Base-by-base conservation (phyloP, 2,113 vertebrate genomes). In the Onychorhynchus coronatus region DNA sequence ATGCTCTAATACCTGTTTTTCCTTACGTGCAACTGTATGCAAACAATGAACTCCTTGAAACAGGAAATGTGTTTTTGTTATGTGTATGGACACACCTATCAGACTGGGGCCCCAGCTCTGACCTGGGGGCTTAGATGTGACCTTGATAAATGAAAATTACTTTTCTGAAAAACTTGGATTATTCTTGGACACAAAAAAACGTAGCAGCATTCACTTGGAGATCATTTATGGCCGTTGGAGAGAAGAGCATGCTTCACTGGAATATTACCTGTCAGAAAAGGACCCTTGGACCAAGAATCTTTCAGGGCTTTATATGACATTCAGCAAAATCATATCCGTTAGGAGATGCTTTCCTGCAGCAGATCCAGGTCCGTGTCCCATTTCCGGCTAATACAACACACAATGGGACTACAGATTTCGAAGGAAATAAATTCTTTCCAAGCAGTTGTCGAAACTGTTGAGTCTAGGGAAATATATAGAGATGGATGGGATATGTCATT, bases 391-490 rank as follows among this genome's bases (percentile, higher is more conserved):
- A 94, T 30, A 53, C 78, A 96, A 73, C 82, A 71, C 92, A 79
- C 95, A 95, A 8, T 79, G 96, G 95, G 95, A 96, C 84, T 84
- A 89, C 94, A 95, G 91, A 93, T 97, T 97, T 95, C 81, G 75
- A 83, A 95, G 77, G 91, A 96, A 95, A 93, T 95, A 97, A 96
- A 96, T 96, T 87, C 72, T 94, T 96, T 92, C 94, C 89, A 94
- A 96, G 88, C 39, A 91, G 85, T 95, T 95, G 93, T 95, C 73
- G 33, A 95, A 97, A 93, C 68, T 87, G 74, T 93, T 95, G 91
- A 92, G 95, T 95, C 96, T 94, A 65, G 91, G 94, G 96, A 96
- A 96, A 97, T 94, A 96, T 59, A 68, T 83, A 94, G 90, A 97
- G 94, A 96, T 95, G 68, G 68, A 93, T 91, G 87, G 85, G 62